A percentile compares a stretch with the other conserved stretches of the same genome.
phyloP scores from a whole-genome alignment of 1,140 invertebrate genomes.

The Drosophila athabasca region DNA sequence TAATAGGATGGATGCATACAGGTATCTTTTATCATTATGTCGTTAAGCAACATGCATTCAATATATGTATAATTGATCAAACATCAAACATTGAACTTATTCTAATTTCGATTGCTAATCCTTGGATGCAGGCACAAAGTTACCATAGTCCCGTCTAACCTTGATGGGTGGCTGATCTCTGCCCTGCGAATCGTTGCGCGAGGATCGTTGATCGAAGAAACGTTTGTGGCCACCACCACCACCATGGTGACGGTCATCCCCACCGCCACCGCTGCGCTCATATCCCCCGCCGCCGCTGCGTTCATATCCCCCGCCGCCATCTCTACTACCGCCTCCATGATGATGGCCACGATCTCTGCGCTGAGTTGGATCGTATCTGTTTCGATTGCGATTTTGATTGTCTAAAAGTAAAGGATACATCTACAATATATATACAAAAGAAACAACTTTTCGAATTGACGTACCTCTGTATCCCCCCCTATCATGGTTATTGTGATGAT shows the following conservation, averaged over 20 bases:
- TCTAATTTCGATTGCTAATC: constrained; percentile 44
- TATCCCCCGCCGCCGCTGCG: constrained; percentile 2
- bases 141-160: constrained; percentile 73
- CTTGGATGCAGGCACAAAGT: constrained; percentile 79
- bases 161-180: constrained; percentile 52
- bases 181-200: constrained; percentile 22
- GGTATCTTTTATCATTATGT: no score
- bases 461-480: constrained; percentile 44
- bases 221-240: constrained; percentile 22
- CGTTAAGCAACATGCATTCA: constrained; percentile 6
- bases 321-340: constrained; percentile 10
- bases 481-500: constrained; percentile 48
- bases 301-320: constrained; percentile 12
- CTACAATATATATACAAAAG: background rate
- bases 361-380: constrained; percentile 37
- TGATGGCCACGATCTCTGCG: constrained; percentile 6
- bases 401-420: constrained; percentile 25
- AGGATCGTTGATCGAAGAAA: constrained; percentile 24
- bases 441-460: no score
- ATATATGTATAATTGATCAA: constrained; percentile 23
- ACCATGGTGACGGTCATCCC: constrained; percentile 16
- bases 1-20: constrained; percentile 7
- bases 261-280: background rate
- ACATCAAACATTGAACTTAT: constrained; percentile 10
- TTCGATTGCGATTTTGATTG: constrained; percentile 45